phyloP scores from a whole-genome alignment of 2,888 invertebrate species.

The Lithosia quadra region DNA sequence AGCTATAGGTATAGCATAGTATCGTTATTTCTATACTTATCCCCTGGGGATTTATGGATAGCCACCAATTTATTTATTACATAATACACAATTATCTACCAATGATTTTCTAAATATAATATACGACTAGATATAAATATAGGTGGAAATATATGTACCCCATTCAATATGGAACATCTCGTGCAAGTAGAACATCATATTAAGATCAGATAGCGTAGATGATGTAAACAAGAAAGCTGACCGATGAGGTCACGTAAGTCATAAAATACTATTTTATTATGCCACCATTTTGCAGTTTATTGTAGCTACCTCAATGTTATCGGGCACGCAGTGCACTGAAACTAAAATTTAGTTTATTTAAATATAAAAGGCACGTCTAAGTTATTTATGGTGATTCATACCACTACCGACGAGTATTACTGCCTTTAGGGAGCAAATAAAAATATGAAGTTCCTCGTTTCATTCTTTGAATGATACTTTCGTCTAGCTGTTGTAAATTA shows the following conservation, averaged over 20 bases:
- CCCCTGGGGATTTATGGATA: too few relatives aligned
- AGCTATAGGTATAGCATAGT: too few relatives aligned
- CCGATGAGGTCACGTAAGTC: not conserved
- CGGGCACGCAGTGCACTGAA: conserved; percentile 10
- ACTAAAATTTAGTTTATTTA: conserved; percentile 27
- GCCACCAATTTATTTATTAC: too few relatives aligned
- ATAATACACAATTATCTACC: not conserved
- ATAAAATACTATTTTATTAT: not conserved
- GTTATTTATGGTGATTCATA: conserved; percentile 30
- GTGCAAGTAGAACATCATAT: not conserved
- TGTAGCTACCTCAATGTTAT: conserved; percentile 7
- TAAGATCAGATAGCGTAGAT: not conserved
- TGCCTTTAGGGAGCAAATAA: conserved; percentile 17
- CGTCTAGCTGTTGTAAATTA: conserved; percentile 34
- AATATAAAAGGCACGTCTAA: conserved; percentile 11
- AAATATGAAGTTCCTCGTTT: conserved; percentile 26
- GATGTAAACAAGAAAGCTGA: conserved; percentile 4
- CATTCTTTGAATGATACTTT: conserved; percentile 28
- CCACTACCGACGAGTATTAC: conserved; percentile 19
- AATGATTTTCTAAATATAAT: not conserved
- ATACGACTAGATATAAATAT: not conserved
- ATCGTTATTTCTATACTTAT: too few relatives aligned
- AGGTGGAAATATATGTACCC: not conserved
- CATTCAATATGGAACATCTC: not conserved
- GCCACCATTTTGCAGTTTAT: not conserved